These are phyloP conservation scores for Ochropacha duplaris DNA, from an alignment of 2,888 invertebrate species.

Conservation along the genomic window DNA sequence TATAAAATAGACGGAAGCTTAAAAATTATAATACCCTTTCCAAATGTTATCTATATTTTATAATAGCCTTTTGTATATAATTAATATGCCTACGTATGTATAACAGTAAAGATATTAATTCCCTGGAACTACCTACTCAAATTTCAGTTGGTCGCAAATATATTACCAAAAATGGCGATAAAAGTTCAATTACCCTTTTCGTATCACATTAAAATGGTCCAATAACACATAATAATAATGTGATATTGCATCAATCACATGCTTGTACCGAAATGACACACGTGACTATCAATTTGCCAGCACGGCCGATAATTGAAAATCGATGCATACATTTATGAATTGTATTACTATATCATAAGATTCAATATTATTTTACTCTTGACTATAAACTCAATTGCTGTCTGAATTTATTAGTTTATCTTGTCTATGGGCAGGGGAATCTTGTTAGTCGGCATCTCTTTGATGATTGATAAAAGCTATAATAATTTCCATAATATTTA, in stretches of 20 bases:
- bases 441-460: neutral
- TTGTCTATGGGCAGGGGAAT: neutral
- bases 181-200: slow-evolving; percentile 1
- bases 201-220: neutral
- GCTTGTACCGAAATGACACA: neutral
- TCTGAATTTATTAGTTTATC: neutral
- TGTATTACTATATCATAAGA: neutral
- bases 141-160: neutral
- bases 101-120: neutral
- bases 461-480: neutral
- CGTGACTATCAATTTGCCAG: neutral
- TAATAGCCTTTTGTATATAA: no score
- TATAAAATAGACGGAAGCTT: no score
- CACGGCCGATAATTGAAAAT: neutral
- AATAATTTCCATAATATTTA: neutral
- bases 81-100: neutral
- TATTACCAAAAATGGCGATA: neutral
- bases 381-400: neutral
- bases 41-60: no score
- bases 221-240: neutral
- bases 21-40: no score
- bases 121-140: neutral
- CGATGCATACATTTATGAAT: neutral
- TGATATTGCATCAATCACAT: neutral
- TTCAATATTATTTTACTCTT: neutral